Percentiles rank a stretch among this genome's conserved stretches.
phyloP scores from a whole-genome alignment of 2,797 vertebrate genomes.

The Bufotes viridis region DNA sequence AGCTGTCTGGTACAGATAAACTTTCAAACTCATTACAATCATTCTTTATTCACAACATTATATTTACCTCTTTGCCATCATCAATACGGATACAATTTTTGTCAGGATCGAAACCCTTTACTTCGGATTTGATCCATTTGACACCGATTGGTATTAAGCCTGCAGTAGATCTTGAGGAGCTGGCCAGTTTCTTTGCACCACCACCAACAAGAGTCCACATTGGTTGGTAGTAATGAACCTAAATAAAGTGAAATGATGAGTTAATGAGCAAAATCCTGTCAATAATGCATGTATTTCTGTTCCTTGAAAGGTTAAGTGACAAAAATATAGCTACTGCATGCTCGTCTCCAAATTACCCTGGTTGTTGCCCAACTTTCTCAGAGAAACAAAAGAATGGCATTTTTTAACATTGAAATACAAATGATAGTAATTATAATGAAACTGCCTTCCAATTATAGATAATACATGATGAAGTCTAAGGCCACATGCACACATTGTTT shows the following conservation, averaged over 20 bases:
- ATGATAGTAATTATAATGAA: neutral
- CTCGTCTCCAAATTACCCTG: neutral
- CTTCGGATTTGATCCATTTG: constrained; percentile 88
- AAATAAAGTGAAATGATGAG: constrained; percentile 44
- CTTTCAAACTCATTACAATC: no score
- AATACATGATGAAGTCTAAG: neutral
- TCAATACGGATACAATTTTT: constrained; percentile 83
- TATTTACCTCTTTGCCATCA: constrained; percentile 80
- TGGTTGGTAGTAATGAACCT: constrained; percentile 98
- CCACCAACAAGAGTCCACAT: constrained; percentile 96
- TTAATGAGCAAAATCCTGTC: neutral
- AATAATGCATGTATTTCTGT: neutral
- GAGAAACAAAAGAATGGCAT: neutral
- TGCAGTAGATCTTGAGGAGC: constrained; percentile 80
- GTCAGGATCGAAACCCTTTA: constrained; percentile 86
- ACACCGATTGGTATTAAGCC: constrained; percentile 89
- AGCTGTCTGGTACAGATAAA: neutral
- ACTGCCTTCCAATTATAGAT: neutral
- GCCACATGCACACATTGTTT: no score
- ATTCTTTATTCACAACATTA: neutral
- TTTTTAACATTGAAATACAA: neutral
- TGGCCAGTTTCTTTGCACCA: constrained; percentile 83
- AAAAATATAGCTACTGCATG: neutral
- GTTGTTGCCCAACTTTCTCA: neutral
- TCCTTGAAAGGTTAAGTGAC: neutral